phyloP scores from a whole-genome alignment of 2,113 vertebrate genomes.

The Datnioides undecimradiatus region DNA sequence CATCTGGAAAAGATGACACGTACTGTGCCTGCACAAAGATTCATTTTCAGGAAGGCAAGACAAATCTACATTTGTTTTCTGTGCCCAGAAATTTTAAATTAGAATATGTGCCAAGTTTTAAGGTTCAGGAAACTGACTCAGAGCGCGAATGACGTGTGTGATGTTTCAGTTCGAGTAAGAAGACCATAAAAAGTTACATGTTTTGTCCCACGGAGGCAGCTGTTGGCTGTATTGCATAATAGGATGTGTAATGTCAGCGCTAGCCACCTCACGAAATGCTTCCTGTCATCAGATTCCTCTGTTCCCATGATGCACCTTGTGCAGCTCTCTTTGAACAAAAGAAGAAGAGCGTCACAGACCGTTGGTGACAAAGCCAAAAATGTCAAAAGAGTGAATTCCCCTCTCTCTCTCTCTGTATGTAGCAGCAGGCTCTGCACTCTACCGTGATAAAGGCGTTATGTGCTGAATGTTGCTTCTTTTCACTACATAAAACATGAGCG shows the following conservation, averaged over 20 bases:
- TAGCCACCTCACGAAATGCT: conserved; percentile 46
- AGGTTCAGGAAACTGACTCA: conserved; percentile 54
- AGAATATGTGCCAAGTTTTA: not conserved
- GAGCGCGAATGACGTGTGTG: not conserved
- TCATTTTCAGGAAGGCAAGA: not conserved
- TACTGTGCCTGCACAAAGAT: not conserved
- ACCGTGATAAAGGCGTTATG: conserved; percentile 29
- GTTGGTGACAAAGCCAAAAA: conserved; percentile 57
- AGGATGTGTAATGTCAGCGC: conserved; percentile 59
- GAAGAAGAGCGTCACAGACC: conserved; percentile 37
- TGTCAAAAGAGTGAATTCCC: conserved; percentile 42
- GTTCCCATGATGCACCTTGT: conserved; percentile 64
- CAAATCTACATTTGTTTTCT: not conserved
- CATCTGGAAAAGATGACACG: not conserved
- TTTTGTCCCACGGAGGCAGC: conserved; percentile 20
- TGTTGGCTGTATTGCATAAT: conserved; percentile 59
- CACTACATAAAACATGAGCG: conserved; percentile 55
- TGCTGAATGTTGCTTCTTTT: conserved; percentile 54
- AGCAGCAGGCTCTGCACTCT: conserved; percentile 19
- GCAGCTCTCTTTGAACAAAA: conserved; percentile 47
- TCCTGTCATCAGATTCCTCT: conserved; percentile 76
- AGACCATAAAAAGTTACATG: not conserved
- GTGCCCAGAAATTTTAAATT: not conserved
- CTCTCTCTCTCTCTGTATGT: not conserved
- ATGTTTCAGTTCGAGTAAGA: conserved; percentile 4